Conservation (phyloP, 2,113 vertebrate species). For the Cynoglossus semilaevis region DNA sequence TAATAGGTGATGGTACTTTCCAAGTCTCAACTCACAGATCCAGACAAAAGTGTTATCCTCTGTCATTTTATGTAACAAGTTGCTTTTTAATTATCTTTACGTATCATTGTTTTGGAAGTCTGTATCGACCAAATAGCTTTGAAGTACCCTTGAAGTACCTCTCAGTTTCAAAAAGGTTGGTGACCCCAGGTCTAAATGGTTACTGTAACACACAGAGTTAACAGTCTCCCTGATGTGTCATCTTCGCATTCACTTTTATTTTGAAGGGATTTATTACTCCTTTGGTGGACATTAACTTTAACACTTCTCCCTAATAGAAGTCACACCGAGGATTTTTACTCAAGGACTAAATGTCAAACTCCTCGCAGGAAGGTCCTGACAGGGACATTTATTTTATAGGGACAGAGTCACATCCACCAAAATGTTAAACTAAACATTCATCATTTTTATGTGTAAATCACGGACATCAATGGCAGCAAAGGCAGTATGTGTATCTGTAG, state of each 20-base stretch:
- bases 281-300: constrained; percentile 23
- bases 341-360: constrained; percentile 24
- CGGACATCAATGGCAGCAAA: neutral
- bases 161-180: too few relatives aligned
- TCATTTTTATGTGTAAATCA: neutral
- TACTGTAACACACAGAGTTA: constrained; percentile 6
- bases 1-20: too few relatives aligned
- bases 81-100: too few relatives aligned
- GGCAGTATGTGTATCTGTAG: neutral
- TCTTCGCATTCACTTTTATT: constrained; percentile 29
- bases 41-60: too few relatives aligned
- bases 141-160: too few relatives aligned
- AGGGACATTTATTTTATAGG: neutral
- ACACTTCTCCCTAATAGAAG: constrained; percentile 13
- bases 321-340: constrained; percentile 11
- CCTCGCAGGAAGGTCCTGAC: neutral
- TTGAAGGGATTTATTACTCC: constrained; percentile 38
- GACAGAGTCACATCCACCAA: neutral
- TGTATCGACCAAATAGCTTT: too few relatives aligned
- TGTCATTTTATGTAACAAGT: too few relatives aligned
- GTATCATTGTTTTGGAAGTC: too few relatives aligned
- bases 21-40: too few relatives aligned
- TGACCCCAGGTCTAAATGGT: too few relatives aligned
- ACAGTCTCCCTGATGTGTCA: constrained; percentile 21
- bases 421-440: neutral